Evolutionary conservation across 2,113 vertebrate species (phyloP), one percentile per base, ranked within the genome.

Genomic region (Sclerurus mexicanus): DNA sequence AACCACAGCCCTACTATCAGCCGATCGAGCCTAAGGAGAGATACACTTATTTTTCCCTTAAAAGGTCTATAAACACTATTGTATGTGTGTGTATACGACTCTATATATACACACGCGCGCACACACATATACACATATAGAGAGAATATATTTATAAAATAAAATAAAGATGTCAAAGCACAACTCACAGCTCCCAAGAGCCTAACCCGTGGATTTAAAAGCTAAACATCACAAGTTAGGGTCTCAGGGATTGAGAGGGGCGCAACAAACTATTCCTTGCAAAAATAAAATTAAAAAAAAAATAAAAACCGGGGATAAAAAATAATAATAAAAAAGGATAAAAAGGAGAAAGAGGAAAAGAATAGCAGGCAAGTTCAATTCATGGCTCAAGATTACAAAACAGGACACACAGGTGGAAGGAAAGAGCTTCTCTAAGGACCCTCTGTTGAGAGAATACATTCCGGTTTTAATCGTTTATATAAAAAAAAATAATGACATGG

Each of bases 191-290:
- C 99, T 99, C 99, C 99, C 99, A 98, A 99, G 99, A 99, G 98
- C 99, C 99, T 99, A 99, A 99, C 99, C 99, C 99, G 99, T 99
- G 99, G 99, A 99, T 99, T 99, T 98, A 98, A 99, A 98, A 98
- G 97, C 98, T 98, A 98, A 99, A 99, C 99, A 99, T 99, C 99
- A 99, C 99, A 99, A 99, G 99, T 99, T 99, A 99, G 99, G 99
- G 99, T 99, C 99, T 99, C 99, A 99, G 99, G 99, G 99, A 99
- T 98, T 98, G 99, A 98, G 99, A 99, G 98, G 98, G 98, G 99
- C 98, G 97, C 99, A 97, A 95, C 95, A 93, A 94, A 92, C 87
- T 84, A 96, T 80, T 96, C 96, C 94, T 97, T 96, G 93, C 84
- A 19, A 39, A 50, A 39, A 35, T 5, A 30, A 64, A 50, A 52